Conservation (phyloP, 2,797 vertebrate species). For the Anas flavirostris region DNA sequence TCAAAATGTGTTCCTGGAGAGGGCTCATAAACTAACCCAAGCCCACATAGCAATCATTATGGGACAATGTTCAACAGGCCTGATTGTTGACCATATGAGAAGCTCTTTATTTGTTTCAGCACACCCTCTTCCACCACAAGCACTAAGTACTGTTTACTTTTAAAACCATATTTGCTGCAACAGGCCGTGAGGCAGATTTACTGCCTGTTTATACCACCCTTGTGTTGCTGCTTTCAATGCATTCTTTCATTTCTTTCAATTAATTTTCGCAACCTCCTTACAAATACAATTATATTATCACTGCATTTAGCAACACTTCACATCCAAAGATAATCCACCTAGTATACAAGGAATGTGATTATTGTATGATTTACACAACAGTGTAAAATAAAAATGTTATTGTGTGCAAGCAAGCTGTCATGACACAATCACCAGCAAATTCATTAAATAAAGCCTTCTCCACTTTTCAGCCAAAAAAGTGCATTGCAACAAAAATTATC, state of each 20-base stretch:
- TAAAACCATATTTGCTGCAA: not conserved
- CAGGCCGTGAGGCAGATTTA: not conserved
- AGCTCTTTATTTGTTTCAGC: not conserved
- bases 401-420: not conserved
- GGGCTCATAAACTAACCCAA: not conserved
- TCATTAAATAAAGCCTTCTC: not conserved
- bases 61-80: not conserved
- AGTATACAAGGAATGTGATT: not conserved
- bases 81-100: not conserved
- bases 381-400: not conserved
- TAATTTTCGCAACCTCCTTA: not conserved
- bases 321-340: not conserved
- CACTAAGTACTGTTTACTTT: not conserved
- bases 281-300: not conserved
- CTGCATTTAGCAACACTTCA: not conserved
- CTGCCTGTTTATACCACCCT: not conserved
- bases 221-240: not conserved
- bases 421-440: not conserved
- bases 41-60: not conserved
- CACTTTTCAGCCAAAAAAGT: not conserved
- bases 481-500: not conserved
- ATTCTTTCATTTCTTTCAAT: not conserved
- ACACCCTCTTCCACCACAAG: not conserved
- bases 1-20: rapidly evolving
- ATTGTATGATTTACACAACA: not conserved